These are phyloP conservation scores for Caenorhabditis sp. DNA, from an alignment of 2,888 invertebrate species.

Conservation along the genomic window DNA sequence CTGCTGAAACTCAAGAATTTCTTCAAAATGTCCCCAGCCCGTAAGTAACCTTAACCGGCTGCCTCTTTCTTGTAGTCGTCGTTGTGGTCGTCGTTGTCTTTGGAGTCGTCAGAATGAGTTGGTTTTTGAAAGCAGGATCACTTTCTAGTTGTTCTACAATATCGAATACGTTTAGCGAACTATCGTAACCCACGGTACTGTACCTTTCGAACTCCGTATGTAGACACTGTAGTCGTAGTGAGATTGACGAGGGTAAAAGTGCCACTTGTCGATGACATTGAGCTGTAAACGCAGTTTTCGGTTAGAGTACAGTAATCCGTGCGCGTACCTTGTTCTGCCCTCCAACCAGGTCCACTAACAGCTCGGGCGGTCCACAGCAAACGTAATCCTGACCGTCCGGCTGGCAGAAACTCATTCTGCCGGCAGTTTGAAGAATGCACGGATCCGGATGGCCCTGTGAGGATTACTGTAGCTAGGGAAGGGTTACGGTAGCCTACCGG, in stretches of 20 bases:
- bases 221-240: conserved; percentile 55
- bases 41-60: conserved; percentile 7
- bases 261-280: conserved; percentile 31
- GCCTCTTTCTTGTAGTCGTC: conserved; percentile 35
- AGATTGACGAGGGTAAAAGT: conserved; percentile 48
- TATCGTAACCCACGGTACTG: not conserved
- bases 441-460: conserved; percentile 67
- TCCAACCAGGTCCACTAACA: conserved; percentile 62
- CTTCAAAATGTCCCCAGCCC: not conserved
- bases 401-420: conserved; percentile 64
- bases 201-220: conserved; percentile 31
- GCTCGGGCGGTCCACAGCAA: conserved; percentile 65
- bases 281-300: conserved; percentile 8
- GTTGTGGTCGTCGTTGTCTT: conserved; percentile 21
- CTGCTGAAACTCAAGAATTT: conserved; percentile 1
- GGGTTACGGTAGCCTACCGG: conserved; percentile 41
- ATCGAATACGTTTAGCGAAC: too few relatives aligned
- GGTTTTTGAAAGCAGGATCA: conserved; percentile 29
- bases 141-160: conserved; percentile 32
- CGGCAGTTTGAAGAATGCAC: conserved; percentile 64
- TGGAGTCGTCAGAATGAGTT: conserved; percentile 50
- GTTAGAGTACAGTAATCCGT: too few relatives aligned
- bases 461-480: not conserved
- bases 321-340: conserved; percentile 45
- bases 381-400: conserved; percentile 63